Evolutionary conservation across 2,113 vertebrate species (phyloP).

Genomic region (Eleginops maclovinus): DNA sequence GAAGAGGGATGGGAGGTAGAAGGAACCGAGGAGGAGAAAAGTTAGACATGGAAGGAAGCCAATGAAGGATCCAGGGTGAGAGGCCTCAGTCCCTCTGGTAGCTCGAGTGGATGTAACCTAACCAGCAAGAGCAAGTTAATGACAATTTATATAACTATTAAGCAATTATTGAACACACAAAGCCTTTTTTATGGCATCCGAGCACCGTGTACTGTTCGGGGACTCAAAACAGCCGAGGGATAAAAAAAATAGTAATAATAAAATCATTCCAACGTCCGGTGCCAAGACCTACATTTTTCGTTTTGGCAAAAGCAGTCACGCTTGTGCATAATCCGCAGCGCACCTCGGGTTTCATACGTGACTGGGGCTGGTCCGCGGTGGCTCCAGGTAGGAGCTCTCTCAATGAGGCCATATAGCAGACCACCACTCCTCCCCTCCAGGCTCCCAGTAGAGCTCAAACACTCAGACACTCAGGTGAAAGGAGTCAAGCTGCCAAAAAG

Average conservation of each 20-base stretch:
- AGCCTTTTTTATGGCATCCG: conserved; percentile 88
- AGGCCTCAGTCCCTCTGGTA: conserved; percentile 58
- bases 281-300: conserved; percentile 96
- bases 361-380: conserved; percentile 66
- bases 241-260: conserved; percentile 73
- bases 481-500: conserved; percentile 23
- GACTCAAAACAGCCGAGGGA: conserved; percentile 78
- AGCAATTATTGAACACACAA: conserved; percentile 91
- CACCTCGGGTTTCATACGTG: conserved; percentile 89
- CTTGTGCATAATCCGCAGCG: conserved; percentile 89
- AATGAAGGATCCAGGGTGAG: conserved; percentile 37
- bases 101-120: conserved; percentile 69
- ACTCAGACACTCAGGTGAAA: conserved; percentile 5
- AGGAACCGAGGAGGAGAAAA: too few relatives aligned
- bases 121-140: conserved; percentile 84
- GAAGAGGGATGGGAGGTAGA: conserved; percentile 28
- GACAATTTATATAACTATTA: conserved; percentile 82
- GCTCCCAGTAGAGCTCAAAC: conserved; percentile 33
- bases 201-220: conserved; percentile 75
- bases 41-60: conserved; percentile 34
- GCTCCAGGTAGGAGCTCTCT: conserved; percentile 83
- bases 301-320: conserved; percentile 86
- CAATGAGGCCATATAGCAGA: conserved; percentile 38
- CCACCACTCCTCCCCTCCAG: conserved; percentile 25
- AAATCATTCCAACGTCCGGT: conserved; percentile 71